Conservation (phyloP, 2,888 invertebrate genomes). For the Microctonus brassicae region DNA sequence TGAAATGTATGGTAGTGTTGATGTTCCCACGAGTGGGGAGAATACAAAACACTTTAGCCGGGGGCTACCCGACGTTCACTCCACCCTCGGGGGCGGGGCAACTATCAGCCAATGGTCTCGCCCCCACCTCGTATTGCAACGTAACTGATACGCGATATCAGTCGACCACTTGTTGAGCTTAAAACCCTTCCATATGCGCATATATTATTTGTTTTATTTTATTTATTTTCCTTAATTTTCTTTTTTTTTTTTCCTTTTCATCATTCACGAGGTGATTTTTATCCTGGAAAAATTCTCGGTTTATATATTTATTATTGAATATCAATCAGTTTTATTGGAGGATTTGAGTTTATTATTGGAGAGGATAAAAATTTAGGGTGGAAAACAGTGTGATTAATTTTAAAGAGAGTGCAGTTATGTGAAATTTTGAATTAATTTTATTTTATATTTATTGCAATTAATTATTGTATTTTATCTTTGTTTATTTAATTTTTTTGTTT, state of each 20-base stretch:
- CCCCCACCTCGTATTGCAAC: slow-evolving; percentile 50
- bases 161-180: slow-evolving; percentile 63
- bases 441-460: background rate
- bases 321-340: no score
- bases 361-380: no score
- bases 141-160: slow-evolving; percentile 66
- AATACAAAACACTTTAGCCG: slow-evolving; percentile 33
- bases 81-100: slow-evolving; percentile 67
- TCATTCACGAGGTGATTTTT: background rate
- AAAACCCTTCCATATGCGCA: slow-evolving; percentile 19
- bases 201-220: background rate
- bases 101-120: slow-evolving; percentile 58
- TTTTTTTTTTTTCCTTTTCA: no score
- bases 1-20: slow-evolving; percentile 3
- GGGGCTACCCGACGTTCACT: slow-evolving; percentile 57
- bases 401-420: no score
- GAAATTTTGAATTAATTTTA: no score
- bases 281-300: no score
- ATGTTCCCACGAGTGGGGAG: slow-evolving; percentile 12
- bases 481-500: slow-evolving; percentile 33
- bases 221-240: no score
- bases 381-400: no score
- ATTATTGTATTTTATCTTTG: background rate
- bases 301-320: background rate
- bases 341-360: no score